A percentile compares a stretch with the other conserved stretches of the same genome.
phyloP scores from a whole-genome alignment of 2,797 vertebrate genomes.

The Megalops cyprinoides region DNA sequence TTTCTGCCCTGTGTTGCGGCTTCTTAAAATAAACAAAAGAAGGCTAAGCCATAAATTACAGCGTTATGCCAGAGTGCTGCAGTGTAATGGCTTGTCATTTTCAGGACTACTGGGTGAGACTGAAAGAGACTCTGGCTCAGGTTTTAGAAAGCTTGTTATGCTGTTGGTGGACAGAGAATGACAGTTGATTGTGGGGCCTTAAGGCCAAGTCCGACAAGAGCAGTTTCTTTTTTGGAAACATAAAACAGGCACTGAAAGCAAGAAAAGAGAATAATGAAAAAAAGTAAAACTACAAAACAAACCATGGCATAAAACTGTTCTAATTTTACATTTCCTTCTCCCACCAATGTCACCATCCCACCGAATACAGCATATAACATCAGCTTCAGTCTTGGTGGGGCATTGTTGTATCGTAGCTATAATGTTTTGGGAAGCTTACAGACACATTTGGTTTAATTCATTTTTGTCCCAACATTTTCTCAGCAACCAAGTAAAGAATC shows the following conservation, averaged over 20 bases:
- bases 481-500: no score
- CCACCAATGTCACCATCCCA: neutral
- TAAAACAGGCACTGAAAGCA: neutral
- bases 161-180: neutral
- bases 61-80: constrained; percentile 32
- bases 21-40: constrained; percentile 31
- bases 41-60: constrained; percentile 12
- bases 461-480: no score
- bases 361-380: neutral
- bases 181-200: neutral
- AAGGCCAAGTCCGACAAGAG: neutral
- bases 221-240: neutral
- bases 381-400: no score
- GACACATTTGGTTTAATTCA: no score
- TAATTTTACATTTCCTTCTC: neutral
- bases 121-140: neutral
- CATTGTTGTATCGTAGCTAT: no score
- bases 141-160: constrained; percentile 9
- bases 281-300: neutral
- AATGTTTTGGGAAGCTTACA: no score
- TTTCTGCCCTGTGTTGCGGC: neutral
- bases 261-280: neutral
- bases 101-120: neutral
- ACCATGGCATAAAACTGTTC: neutral
- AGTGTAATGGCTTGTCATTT: constrained; percentile 27